Percentiles rank a stretch among this genome's conserved stretches.
Conservation (phyloP, 2,797 vertebrate species). For the Melanotaenia maccullochi region DNA sequence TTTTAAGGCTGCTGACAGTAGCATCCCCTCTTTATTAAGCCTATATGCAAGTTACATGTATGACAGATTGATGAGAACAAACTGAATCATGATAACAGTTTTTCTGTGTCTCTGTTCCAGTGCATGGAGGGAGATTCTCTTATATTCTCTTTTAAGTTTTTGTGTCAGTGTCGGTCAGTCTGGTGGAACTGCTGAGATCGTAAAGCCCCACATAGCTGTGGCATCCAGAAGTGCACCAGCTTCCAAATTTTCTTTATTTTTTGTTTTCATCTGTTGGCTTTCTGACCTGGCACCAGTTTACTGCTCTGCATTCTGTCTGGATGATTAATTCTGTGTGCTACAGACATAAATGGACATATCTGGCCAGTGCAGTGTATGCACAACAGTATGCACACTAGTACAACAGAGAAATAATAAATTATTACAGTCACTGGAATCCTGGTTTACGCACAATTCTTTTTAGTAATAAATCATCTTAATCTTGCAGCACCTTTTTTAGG, state of each 20-base stretch:
- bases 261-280: neutral
- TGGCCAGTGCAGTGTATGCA: neutral
- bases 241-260: neutral
- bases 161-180: neutral
- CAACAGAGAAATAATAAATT: neutral
- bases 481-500: neutral
- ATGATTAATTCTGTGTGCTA: slow-evolving; percentile 4
- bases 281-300: neutral
- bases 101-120: neutral
- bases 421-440: neutral
- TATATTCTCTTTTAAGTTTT: neutral
- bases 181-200: neutral
- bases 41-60: too few species aligned
- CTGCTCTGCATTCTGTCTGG: neutral
- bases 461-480: neutral
- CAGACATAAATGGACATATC: slow-evolving; percentile 7
- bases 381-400: too few species aligned
- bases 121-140: neutral
- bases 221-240: neutral
- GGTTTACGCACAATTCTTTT: too few species aligned
- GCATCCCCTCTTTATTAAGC: neutral
- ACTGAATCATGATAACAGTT: neutral
- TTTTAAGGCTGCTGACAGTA: neutral
- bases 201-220: neutral
- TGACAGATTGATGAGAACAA: too few species aligned